A percentile compares a stretch with the other conserved stretches of the same genome.
phyloP scores from a whole-genome alignment of 2,113 vertebrate species.

The Ctenodactylus gundi region DNA sequence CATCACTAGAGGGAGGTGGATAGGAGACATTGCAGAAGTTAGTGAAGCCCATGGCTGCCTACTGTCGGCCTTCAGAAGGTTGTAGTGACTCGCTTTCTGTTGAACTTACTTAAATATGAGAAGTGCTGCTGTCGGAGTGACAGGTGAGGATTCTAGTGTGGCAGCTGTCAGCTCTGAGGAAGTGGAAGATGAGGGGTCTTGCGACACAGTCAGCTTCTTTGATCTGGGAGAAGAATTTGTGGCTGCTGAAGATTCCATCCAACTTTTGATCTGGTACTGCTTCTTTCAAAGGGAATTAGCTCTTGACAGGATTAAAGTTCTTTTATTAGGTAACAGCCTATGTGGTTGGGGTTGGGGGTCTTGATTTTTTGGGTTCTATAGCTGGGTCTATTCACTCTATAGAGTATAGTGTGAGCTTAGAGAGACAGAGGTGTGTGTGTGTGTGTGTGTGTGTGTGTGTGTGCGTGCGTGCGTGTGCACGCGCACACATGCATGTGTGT shows the following conservation, averaged over 20 bases:
- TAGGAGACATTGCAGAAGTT: background rate
- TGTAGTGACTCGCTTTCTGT: background rate
- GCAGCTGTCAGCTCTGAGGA: background rate
- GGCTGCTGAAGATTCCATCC: background rate
- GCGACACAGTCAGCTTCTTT: background rate
- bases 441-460: no score
- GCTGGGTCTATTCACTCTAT: background rate
- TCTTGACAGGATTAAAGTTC: background rate
- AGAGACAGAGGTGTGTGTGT: no score
- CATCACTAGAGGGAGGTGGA: background rate
- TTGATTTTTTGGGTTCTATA: background rate
- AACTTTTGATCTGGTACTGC: background rate
- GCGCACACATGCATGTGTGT: no score
- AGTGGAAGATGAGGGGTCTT: background rate
- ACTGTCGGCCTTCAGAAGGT: background rate
- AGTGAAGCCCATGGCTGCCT: background rate
- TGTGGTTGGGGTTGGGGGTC: background rate
- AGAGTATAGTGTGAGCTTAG: background rate
- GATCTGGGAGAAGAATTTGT: background rate
- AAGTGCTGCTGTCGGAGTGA: background rate
- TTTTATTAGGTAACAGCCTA: background rate
- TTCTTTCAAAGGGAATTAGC: background rate
- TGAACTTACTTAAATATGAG: conserved; percentile 4
- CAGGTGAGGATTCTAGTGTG: background rate
- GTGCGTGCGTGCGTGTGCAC: no score